Percentiles rank a stretch among this genome's conserved stretches.
Conservation (phyloP, 2,113 vertebrate species). For the Eclectus roratus region DNA sequence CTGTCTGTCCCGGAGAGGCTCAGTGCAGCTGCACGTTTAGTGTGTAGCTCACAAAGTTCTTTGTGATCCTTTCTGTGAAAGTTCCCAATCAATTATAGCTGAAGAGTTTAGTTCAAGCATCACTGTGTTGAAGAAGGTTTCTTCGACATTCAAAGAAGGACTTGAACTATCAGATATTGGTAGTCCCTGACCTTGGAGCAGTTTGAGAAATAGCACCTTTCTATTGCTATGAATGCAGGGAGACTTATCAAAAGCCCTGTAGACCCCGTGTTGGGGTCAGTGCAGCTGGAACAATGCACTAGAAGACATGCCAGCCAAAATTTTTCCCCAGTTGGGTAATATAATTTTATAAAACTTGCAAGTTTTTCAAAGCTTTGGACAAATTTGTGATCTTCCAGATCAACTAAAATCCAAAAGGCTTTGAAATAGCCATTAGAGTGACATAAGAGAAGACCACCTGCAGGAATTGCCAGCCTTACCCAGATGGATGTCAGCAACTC, state of each 20-base stretch:
- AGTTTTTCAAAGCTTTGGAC: neutral
- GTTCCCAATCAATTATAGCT: neutral
- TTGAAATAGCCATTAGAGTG: neutral
- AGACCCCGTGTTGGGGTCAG: accelerated
- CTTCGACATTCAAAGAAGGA: neutral
- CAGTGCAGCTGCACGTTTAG: neutral
- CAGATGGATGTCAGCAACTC: neutral
- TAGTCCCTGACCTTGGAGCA: neutral
- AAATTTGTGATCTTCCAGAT: neutral
- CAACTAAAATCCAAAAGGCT: neutral
- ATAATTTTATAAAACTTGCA: neutral
- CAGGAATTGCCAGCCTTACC: neutral
- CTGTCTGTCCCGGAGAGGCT: neutral
- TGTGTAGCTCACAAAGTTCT: neutral
- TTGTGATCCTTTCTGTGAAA: neutral
- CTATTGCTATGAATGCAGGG: neutral
- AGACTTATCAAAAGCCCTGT: neutral
- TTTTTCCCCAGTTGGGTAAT: neutral
- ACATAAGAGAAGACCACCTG: neutral
- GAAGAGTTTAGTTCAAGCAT: neutral
- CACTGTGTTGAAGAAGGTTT: neutral
- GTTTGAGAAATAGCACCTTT: neutral
- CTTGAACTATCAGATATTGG: neutral
- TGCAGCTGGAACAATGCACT: neutral
- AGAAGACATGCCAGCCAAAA: neutral